Evolutionary conservation across 2,888 invertebrate genomes (phyloP), one percentile per base, ranked within the genome.

Genomic region (Aspidiotus rigidus): DNA sequence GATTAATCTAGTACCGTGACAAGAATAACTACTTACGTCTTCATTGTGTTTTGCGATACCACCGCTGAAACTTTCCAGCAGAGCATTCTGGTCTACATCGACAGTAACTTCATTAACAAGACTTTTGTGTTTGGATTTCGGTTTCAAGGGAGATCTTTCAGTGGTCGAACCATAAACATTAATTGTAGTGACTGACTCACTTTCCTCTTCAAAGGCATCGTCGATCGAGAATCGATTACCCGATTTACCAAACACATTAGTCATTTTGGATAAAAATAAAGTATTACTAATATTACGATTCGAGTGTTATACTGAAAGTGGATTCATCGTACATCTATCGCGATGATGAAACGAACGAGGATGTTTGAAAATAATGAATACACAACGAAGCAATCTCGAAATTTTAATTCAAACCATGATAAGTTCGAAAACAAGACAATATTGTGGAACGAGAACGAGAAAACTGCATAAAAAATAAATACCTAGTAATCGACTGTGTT

Each of bases 201-300:
- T 62, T 77, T 90, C 90, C 77, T 89, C 89, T 77, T 90, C 89
- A 76, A 90, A 90, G 13, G 89, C 90, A 78, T 90, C 89, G 78
- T 90, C 89, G 75, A 90, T 90, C 64, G 88, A 88, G 79, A 90
- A 90, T 74, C 86, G 81, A 77, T 86, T 86, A 74, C 84, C 84
- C 11, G 59, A 41, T 69, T 69, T 71, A 13, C 63, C 67, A 41
- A 71, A 71, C n/a, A 71, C 67, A 44, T 67, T 69, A 40, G 71
- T 69, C 71, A 71, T 71, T 13, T 17, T 49, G 28, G n/a, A 28
- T 28, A 28, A 28, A 28, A 28, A 28, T 28, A 28, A 5, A 28
- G 28, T 28, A 5, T 28, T 28, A 28, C 28, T 28, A 28, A 28
- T n/a, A n/a, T 28, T 28, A 28, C 28, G 28, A 28, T 28, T 28